Conservation (phyloP, 2,113 vertebrate species). For the Protomyctophum bolini region DNA sequence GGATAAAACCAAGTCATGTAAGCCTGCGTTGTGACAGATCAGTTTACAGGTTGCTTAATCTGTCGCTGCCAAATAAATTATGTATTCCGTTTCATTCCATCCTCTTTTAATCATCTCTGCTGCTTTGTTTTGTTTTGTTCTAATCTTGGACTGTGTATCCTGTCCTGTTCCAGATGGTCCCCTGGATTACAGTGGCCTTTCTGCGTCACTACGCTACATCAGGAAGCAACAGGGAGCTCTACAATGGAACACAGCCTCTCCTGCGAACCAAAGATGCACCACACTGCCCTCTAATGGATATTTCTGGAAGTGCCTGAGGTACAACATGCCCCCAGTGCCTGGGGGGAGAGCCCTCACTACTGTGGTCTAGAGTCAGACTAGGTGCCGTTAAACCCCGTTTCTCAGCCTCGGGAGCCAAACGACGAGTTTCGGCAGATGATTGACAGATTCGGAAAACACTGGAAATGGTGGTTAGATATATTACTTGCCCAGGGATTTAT, state of each 20-base stretch:
- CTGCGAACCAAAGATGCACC: neutral
- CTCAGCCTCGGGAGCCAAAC: too few species aligned
- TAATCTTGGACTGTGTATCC: neutral
- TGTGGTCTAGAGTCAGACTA: too few species aligned
- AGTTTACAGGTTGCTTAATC: neutral
- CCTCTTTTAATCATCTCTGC: neutral
- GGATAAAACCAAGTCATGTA: too few species aligned
- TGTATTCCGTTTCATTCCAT: neutral
- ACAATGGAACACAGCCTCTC: constrained; percentile 70
- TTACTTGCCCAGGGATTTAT: too few species aligned
- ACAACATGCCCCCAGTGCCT: constrained; percentile 78
- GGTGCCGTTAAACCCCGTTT: too few species aligned
- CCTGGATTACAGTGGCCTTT: constrained; percentile 76
- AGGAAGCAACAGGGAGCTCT: constrained; percentile 84
- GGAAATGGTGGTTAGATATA: too few species aligned
- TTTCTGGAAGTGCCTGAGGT: constrained; percentile 89
- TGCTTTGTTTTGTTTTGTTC: neutral
- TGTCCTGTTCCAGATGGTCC: constrained; percentile 54
- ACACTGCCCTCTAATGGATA: constrained; percentile 54
- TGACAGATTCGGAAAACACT: too few species aligned
- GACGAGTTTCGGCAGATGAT: too few species aligned
- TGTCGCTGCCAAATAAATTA: neutral
- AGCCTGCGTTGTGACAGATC: too few species aligned
- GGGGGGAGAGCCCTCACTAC: neutral
- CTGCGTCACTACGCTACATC: constrained; percentile 85